Percentiles rank a stretch among this genome's conserved stretches.
Conservation (phyloP, 2,888 invertebrate genomes). For the Acronicta alni region DNA sequence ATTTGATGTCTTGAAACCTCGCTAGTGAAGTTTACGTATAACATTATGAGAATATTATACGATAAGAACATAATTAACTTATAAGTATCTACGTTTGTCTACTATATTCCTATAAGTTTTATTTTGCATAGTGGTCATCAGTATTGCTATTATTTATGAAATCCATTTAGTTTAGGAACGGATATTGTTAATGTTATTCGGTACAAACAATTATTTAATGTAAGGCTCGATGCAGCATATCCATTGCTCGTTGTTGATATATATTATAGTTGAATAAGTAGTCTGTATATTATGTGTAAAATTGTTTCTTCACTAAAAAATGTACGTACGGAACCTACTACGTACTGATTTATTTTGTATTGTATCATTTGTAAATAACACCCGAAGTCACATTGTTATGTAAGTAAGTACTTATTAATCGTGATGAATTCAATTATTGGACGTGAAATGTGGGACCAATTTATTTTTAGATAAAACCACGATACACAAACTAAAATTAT, state of each 20-base stretch:
- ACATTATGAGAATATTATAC: constrained; percentile 50
- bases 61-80: constrained; percentile 49
- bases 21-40: constrained; percentile 55
- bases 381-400: constrained; percentile 46
- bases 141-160: constrained; percentile 72
- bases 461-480: constrained; percentile 38
- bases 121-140: constrained; percentile 64
- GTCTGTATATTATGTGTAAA: constrained; percentile 60
- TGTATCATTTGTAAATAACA: constrained; percentile 57
- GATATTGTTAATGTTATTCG: constrained; percentile 63
- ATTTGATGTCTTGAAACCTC: constrained; percentile 62
- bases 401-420: constrained; percentile 38
- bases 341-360: constrained; percentile 50
- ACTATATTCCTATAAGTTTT: constrained; percentile 50
- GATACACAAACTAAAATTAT: constrained; percentile 23
- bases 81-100: constrained; percentile 45
- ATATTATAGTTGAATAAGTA: constrained; percentile 49
- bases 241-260: constrained; percentile 59
- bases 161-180: constrained; percentile 57
- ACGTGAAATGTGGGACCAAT: constrained; percentile 52
- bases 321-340: constrained; percentile 37
- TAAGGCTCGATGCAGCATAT: constrained; percentile 49
- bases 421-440: constrained; percentile 38
- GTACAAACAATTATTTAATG: constrained; percentile 65
- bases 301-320: constrained; percentile 37